Conservation (phyloP, 2,113 vertebrate species). For the Marcusenius ussheri region DNA sequence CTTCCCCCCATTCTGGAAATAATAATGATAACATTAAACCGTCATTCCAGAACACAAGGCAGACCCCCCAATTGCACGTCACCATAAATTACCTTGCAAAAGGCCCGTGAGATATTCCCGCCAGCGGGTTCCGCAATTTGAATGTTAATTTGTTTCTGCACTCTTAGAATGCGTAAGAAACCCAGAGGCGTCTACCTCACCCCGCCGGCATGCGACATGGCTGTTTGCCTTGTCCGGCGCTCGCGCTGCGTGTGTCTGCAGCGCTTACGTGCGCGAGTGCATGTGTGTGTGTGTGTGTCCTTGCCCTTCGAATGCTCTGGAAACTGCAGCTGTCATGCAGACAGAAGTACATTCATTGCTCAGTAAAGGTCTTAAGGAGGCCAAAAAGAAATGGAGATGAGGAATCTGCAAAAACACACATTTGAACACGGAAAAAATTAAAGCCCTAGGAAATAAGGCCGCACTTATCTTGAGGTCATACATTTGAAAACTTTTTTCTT, state of each 20-base stretch:
- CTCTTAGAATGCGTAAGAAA: constrained; percentile 23
- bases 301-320: background rate
- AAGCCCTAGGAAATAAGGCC: background rate
- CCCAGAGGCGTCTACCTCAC: constrained; percentile 20
- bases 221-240: background rate
- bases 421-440: background rate
- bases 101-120: background rate
- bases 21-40: constrained; percentile 19
- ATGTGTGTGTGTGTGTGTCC: background rate
- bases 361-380: no score
- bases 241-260: background rate
- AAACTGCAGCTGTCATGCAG: background rate
- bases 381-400: background rate
- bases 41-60: background rate
- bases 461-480: background rate
- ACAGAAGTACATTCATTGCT: background rate
- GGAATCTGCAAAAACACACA: background rate
- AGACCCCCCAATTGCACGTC: constrained; percentile 16
- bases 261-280: background rate
- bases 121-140: constrained; percentile 5
- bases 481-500: background rate
- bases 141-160: constrained; percentile 22
- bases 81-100: constrained; percentile 20
- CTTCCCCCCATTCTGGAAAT: background rate
- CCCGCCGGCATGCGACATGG: constrained; percentile 17